Conservation (phyloP, 2,797 vertebrate genomes). For the Periparus ater region DNA sequence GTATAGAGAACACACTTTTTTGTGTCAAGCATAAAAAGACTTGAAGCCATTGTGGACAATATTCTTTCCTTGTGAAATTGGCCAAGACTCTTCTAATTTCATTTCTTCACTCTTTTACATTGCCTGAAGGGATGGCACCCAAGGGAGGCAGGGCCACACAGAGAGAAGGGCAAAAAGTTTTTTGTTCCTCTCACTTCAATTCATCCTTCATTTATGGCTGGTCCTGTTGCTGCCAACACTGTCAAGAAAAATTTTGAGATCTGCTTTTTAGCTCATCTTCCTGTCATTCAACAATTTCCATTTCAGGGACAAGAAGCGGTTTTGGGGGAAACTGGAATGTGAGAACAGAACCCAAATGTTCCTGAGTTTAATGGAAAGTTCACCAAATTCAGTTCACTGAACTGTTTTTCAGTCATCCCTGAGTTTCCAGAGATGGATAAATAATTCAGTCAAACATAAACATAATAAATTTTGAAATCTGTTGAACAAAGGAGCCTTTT, state of each 20-base stretch:
- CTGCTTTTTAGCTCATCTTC: neutral
- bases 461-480: neutral
- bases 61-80: neutral
- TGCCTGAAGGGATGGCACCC: neutral
- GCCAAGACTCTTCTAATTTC: neutral
- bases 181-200: neutral
- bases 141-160: neutral
- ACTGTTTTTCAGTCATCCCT: neutral
- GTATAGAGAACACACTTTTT: neutral
- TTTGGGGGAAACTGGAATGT: neutral
- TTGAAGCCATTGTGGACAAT: neutral
- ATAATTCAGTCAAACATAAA: constrained; percentile 4
- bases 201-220: neutral
- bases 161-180: neutral
- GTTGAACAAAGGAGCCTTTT: neutral
- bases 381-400: neutral
- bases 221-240: neutral
- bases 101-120: neutral
- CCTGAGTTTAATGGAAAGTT: neutral
- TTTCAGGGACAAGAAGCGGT: neutral
- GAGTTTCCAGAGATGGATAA: constrained; percentile 4
- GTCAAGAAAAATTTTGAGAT: neutral
- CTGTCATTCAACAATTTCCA: neutral
- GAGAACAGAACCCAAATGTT: neutral
- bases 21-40: neutral